Percentiles rank a stretch among this genome's conserved stretches.
Conservation (phyloP, 2,113 vertebrate genomes). For the Ceuthmochares aereus region DNA sequence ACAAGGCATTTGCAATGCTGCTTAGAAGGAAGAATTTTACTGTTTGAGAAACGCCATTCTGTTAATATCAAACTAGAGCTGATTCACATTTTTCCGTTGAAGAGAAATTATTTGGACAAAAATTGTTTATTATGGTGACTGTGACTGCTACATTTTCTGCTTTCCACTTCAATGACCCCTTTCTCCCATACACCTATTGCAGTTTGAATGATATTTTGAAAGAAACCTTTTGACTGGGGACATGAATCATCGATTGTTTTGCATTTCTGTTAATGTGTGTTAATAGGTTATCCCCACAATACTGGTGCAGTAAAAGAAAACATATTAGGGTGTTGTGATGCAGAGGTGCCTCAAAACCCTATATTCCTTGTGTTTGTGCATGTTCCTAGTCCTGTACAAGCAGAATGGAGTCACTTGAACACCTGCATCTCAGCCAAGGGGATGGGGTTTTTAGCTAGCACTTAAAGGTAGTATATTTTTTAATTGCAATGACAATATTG, state of each 20-base stretch:
- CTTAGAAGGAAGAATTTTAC: background rate
- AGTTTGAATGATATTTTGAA: background rate
- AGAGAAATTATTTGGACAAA: background rate
- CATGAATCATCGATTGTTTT: background rate
- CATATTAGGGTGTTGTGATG: accelerated
- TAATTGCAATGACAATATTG: background rate
- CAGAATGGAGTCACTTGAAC: background rate
- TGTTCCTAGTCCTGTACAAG: background rate
- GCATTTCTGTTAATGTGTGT: background rate
- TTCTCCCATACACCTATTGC: background rate
- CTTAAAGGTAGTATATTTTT: background rate
- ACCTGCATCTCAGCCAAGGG: accelerated
- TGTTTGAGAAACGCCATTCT: background rate
- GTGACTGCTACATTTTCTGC: background rate
- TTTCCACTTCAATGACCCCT: background rate
- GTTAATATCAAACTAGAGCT: background rate
- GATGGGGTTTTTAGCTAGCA: background rate
- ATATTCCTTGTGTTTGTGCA: background rate
- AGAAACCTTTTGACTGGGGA: background rate
- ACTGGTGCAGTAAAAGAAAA: background rate
- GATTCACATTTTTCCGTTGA: background rate
- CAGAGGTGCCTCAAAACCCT: background rate
- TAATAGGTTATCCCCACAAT: background rate
- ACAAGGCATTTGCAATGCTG: background rate
- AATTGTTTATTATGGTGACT: background rate